Percentiles rank a stretch among this genome's conserved stretches.
phyloP scores from a whole-genome alignment of 2,113 vertebrate genomes.

The Antechinus flavipes region DNA sequence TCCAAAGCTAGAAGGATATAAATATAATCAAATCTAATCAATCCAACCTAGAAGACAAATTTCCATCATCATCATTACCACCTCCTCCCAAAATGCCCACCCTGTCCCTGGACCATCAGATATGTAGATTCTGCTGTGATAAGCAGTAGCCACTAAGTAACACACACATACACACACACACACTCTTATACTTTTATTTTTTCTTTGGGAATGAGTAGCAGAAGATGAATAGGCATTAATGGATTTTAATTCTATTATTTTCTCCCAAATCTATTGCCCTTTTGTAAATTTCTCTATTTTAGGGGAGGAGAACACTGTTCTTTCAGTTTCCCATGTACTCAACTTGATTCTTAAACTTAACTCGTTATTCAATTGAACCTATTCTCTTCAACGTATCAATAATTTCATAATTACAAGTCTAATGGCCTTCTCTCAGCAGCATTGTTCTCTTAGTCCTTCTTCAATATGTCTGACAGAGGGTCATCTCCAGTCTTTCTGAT shows the following conservation, averaged over 20 bases:
- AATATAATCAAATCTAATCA: background rate
- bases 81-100: background rate
- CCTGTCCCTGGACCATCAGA: background rate
- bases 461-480: background rate
- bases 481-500: too few relatives aligned
- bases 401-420: background rate
- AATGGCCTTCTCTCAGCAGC: background rate
- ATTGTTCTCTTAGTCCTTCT: background rate
- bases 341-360: background rate
- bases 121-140: background rate
- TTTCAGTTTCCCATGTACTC: background rate
- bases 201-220: background rate
- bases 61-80: background rate
- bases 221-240: background rate
- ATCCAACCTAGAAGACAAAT: background rate
- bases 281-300: background rate
- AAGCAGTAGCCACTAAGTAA: background rate
- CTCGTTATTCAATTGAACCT: background rate
- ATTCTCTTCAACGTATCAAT: background rate
- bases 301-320: background rate
- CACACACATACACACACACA: too few relatives aligned
- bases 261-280: background rate
- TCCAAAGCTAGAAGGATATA: background rate
- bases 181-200: background rate
- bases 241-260: background rate